A percentile compares a stretch with the other conserved stretches of the same genome.
These are phyloP conservation scores for Xyrauchen texanus DNA, from an alignment of 2,113 vertebrate species.

Conservation along the genomic window DNA sequence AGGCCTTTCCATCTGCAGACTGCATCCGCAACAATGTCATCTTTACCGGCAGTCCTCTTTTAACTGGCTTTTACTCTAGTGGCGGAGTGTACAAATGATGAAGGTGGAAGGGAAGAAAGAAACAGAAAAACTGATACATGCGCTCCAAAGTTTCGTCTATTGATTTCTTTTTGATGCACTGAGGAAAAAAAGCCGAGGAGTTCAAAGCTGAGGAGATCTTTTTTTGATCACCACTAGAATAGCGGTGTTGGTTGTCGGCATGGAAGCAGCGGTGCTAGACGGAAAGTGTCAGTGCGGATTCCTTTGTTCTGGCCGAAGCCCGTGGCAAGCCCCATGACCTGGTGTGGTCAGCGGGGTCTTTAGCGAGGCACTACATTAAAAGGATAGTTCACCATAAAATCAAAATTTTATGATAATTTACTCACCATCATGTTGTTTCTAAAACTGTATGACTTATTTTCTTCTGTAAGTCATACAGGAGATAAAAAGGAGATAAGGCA, in stretches of 20 bases:
- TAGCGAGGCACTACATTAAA: slow-evolving; percentile 42
- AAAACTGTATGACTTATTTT: too few species aligned
- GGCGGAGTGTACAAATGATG: slow-evolving; percentile 69
- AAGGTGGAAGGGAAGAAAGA: slow-evolving; percentile 54
- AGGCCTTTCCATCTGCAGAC: slow-evolving; percentile 64
- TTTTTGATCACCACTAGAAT: slow-evolving; percentile 72
- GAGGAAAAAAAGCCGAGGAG: slow-evolving; percentile 52
- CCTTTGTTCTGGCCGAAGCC: slow-evolving; percentile 62
- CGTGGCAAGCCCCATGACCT: slow-evolving; percentile 41
- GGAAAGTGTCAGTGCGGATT: slow-evolving; percentile 38
- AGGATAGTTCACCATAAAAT: too few species aligned
- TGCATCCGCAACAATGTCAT: slow-evolving; percentile 70
- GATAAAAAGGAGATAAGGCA: too few species aligned
- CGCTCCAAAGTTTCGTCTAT: slow-evolving; percentile 73
- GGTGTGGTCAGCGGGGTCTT: slow-evolving; percentile 53
- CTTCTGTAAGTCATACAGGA: too few species aligned
- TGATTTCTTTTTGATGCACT: slow-evolving; percentile 78
- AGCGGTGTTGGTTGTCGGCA: slow-evolving; percentile 57
- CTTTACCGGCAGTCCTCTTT: slow-evolving; percentile 71
- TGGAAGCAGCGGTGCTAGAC: slow-evolving; percentile 50
- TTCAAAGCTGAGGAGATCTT: slow-evolving; percentile 66
- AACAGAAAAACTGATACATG: slow-evolving; percentile 63
- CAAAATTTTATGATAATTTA: too few species aligned
- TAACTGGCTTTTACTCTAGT: slow-evolving; percentile 74
- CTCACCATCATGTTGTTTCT: too few species aligned